Conservation (phyloP, 1,140 invertebrate genomes). For the Calliphora vicina region DNA sequence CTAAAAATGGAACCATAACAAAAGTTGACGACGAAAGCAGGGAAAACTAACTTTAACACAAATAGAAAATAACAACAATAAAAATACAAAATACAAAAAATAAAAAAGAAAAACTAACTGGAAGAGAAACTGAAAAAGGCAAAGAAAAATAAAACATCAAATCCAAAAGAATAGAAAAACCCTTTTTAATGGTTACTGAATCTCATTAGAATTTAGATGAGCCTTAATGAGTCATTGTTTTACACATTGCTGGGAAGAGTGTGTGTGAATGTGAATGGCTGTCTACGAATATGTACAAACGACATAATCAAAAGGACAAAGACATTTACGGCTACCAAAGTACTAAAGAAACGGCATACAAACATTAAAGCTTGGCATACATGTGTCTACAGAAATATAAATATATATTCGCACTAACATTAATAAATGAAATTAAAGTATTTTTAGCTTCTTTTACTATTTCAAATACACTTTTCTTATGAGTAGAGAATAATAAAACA, state of each 20-base stretch:
- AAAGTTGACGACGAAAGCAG: background rate
- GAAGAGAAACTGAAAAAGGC: conserved; percentile 20
- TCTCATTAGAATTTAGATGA: conserved; percentile 64
- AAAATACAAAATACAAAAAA: background rate
- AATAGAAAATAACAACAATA: background rate
- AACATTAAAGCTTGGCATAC: conserved; percentile 18
- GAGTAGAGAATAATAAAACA: conserved; percentile 14
- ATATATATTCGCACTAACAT: background rate
- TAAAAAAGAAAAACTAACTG: background rate
- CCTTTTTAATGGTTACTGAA: conserved; percentile 51
- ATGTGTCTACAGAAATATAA: too few relatives aligned
- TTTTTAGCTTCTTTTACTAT: background rate
- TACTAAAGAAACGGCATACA: background rate
- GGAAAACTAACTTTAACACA: conserved; percentile 9
- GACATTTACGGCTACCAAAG: conserved; percentile 16
- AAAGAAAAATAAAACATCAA: background rate
- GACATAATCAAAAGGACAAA: conserved; percentile 25
- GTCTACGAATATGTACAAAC: background rate
- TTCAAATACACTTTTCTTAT: background rate
- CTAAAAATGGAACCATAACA: background rate
- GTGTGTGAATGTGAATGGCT: background rate
- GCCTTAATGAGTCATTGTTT: conserved; percentile 64
- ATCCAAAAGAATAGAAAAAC: conserved; percentile 8
- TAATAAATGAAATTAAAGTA: background rate
- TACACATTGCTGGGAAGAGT: conserved; percentile 49